Conservation (phyloP, 1,140 invertebrate species). For the Dolichoris vasculosae region DNA sequence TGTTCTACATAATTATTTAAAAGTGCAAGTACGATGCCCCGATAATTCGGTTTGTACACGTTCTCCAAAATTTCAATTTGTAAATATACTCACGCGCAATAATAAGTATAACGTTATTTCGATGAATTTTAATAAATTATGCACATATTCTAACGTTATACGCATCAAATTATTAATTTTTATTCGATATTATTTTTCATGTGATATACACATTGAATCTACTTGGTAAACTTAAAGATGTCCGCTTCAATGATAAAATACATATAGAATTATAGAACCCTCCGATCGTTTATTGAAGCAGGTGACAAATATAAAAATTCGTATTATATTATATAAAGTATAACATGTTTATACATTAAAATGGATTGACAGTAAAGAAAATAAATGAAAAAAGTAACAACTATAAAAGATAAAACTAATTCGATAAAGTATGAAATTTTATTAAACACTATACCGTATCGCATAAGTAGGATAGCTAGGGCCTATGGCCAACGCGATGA, state of each 20-base stretch:
- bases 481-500: conserved; percentile 61
- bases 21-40: too few relatives aligned
- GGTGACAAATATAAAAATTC: conserved; percentile 3
- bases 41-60: neutral
- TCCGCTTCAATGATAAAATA: neutral
- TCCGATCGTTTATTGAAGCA: neutral
- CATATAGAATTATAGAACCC: conserved; percentile 8
- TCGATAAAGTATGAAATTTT: conserved; percentile 36
- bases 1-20: too few relatives aligned
- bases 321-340: neutral
- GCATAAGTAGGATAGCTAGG: conserved; percentile 70
- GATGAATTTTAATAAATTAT: neutral
- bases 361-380: neutral
- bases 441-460: conserved; percentile 62
- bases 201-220: too few relatives aligned
- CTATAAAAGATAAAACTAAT: neutral
- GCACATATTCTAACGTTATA: too few relatives aligned
- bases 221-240: neutral
- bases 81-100: neutral
- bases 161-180: neutral
- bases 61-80: neutral
- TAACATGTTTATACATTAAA: conserved; percentile 27
- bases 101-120: neutral
- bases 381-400: neutral
- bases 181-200: neutral